Base-by-base conservation (phyloP, 1,140 invertebrate genomes). In the Penaeus vannamei region DNA sequence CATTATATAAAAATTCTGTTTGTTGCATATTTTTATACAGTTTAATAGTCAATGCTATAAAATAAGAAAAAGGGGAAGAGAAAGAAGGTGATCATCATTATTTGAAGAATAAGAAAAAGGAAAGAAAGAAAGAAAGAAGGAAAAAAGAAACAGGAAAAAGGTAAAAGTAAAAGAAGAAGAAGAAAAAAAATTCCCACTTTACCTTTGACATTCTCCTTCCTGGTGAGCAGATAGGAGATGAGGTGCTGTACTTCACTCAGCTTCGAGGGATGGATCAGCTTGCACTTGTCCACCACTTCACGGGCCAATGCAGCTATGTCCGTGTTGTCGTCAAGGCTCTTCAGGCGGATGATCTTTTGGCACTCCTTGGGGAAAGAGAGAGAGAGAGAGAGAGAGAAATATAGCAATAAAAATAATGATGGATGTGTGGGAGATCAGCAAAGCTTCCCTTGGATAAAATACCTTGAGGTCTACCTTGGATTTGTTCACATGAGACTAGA, bases 211-310 rank as follows among this genome's bases (percentile, higher is more conserved):
- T n/a, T 29, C 14, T 89, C 83, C 93, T 96, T 96, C 86, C 97
- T 94, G 93, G 96, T 97, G 93, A 98, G 96, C 46, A 99, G 94
- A 93, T 98, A 98, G 93, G 96, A 97, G 91, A 98, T 95, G n/a
- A 98, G 94, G 92, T 98, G 97, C 93, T 98, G 97, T 8, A 99
- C 96, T 94, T 98, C 97, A 20, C 95, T 94, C 42, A 97, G 92
- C 93, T 97, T 96, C 2, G 96, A 96, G 85, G 96, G 95, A 93
- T 97, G 97, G 92, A 99, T 98, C 26, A 98, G 93, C 92, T 96
- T 96, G 93, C 97, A 98, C 93, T 97, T 97, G 87, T 97, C 95
- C 69, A 98, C 95, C 14, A 99, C 96, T 94, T 98, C 97, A 92
- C 95, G 96, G 8, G 97, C 96, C 88, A 99, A 93, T 8, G 95